Evolutionary conservation across 2,888 invertebrate genomes (phyloP).

Genomic region (Keiferia lycopersicella): DNA sequence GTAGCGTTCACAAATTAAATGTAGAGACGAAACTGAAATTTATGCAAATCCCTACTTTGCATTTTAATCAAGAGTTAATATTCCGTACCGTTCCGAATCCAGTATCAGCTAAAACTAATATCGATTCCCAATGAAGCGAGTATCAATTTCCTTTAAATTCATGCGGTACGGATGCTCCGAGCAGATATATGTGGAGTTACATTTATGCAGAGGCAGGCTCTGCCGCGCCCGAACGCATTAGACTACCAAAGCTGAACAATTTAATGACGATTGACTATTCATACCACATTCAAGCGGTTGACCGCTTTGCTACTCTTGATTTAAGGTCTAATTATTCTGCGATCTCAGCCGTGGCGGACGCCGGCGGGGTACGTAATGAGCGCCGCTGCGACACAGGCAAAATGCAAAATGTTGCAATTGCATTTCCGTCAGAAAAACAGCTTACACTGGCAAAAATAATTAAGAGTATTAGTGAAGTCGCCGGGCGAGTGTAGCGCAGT

Average conservation of each 20-base stretch:
- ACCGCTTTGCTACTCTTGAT: constrained; percentile 78
- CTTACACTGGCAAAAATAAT: constrained; percentile 80
- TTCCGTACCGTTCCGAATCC: constrained; percentile 16
- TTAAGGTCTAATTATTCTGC: constrained; percentile 79
- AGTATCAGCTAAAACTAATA: constrained; percentile 23
- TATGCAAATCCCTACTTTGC: constrained; percentile 18
- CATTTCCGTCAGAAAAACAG: constrained; percentile 78
- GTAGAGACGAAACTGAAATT: constrained; percentile 21
- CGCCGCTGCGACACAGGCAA: constrained; percentile 45
- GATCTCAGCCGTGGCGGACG: constrained; percentile 71
- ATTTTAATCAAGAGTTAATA: constrained; percentile 21
- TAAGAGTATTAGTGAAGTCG: constrained; percentile 78
- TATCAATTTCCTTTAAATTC: constrained; percentile 25
- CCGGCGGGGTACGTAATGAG: constrained; percentile 72
- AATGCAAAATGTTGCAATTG: constrained; percentile 78
- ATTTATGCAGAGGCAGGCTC: constrained; percentile 32
- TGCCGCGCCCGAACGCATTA: constrained; percentile 57
- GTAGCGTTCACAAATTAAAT: constrained; percentile 10
- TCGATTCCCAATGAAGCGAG: constrained; percentile 24
- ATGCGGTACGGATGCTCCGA: constrained; percentile 25
- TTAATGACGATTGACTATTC: constrained; percentile 81
- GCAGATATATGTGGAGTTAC: constrained; percentile 28
- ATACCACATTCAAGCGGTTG: constrained; percentile 76
- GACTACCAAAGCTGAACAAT: constrained; percentile 79
- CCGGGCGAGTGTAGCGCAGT: constrained; percentile 72